Conservation (phyloP, 2,888 invertebrate genomes). For the Deroplatys truncata region DNA sequence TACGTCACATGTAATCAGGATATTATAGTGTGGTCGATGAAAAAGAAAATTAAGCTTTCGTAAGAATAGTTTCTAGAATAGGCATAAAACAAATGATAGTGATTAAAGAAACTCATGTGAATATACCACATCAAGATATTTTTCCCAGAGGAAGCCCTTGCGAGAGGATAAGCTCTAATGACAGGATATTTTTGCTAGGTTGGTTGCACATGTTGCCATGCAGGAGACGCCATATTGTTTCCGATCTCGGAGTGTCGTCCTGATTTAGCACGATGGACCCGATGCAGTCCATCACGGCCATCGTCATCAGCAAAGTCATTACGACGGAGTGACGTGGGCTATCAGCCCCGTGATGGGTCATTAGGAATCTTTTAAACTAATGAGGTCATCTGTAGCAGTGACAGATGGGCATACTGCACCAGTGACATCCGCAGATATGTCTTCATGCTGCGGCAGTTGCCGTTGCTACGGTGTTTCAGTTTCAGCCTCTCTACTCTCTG, state of each 20-base stretch:
- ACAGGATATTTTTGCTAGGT: not conserved
- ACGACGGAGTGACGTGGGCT: not conserved
- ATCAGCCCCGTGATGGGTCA: not conserved
- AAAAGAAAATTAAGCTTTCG: too few species aligned
- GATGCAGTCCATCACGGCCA: not conserved
- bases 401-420: not conserved
- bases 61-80: too few species aligned
- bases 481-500: too few species aligned
- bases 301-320: not conserved
- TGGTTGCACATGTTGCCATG: not conserved
- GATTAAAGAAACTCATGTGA: too few species aligned
- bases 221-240: not conserved
- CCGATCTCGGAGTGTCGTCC: not conserved
- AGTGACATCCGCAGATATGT: not conserved
- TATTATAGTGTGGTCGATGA: too few species aligned
- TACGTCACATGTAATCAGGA: too few species aligned
- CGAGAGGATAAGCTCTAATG: too few species aligned
- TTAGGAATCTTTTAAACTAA: not conserved
- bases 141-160: too few species aligned
- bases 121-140: too few species aligned
- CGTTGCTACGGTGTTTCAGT: not conserved
- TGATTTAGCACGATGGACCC: not conserved
- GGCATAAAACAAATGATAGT: too few species aligned
- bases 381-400: not conserved
- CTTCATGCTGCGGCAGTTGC: not conserved